phyloP scores from a whole-genome alignment of 2,113 vertebrate species.

The Eulacestoma nigropectus region DNA sequence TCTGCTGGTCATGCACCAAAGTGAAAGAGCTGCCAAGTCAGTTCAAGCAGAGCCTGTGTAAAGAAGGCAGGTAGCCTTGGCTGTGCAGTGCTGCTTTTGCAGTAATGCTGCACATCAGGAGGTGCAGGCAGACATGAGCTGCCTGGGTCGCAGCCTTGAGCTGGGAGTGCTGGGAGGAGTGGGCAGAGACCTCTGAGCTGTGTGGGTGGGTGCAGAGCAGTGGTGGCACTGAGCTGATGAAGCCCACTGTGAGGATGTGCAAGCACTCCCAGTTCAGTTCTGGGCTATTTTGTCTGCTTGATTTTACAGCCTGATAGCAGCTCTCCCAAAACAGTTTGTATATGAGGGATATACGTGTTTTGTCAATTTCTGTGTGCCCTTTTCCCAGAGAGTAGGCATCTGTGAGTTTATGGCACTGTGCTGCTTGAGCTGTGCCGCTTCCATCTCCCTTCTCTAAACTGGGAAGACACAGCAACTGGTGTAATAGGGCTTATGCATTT shows the following conservation, averaged over 20 bases:
- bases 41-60: fast-evolving
- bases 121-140: background rate
- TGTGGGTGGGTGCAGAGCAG: background rate
- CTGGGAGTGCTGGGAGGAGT: background rate
- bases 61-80: background rate
- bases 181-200: background rate
- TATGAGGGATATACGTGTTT: fast-evolving
- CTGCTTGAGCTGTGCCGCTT: background rate
- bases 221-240: background rate
- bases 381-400: background rate
- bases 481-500: background rate
- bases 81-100: background rate
- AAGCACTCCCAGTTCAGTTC: background rate
- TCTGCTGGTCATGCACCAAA: fast-evolving
- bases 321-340: background rate
- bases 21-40: background rate
- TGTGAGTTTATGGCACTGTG: background rate
- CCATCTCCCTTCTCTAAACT: background rate
- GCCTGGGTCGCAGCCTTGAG: background rate
- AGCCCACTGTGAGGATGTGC: background rate
- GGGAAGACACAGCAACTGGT: background rate
- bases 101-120: background rate
- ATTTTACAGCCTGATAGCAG: background rate
- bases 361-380: background rate
- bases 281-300: background rate